Base-by-base conservation (phyloP, 1,140 invertebrate genomes). In the Calephelis nemesis region DNA sequence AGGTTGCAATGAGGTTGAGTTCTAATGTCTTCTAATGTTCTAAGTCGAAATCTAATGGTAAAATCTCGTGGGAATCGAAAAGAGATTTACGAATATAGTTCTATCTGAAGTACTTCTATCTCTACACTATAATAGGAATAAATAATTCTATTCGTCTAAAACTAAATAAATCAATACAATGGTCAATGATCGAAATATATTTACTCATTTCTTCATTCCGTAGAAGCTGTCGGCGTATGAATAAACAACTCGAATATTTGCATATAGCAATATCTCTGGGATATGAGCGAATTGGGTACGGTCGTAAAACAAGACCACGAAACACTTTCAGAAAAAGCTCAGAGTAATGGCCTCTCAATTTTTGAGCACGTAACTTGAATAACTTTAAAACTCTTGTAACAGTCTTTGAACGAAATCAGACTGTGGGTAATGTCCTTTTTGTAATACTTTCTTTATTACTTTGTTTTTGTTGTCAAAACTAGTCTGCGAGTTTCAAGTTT, bases 221-320 rank as follows among this genome's bases (percentile, higher is more conserved):
- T 65, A 73, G 69, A 71, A 54, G 68, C 72, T 68, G 74, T 76
- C 72, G 76, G 74, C 68, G 69, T 65, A 77, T 78, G 77, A 82
- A 85, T 82, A 87, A 84, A 85, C 79, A 83, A 76, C 77, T 68
- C 77, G 77, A 81, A 84, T 81, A 87, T 89, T 89, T 82, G 78
- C 85, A 87, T 88, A 82, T 67, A 58, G 78, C 77, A 77, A 82
- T 88, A 79, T 77, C 79, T 84, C 85, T 81, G 77, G 69, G 73
- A 77, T 87, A 77, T 79, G 73, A 77, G 70, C 67, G 76, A 83
- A 83, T 80, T 78, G 77, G 76, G 74, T 66, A 74, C 71, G 74
- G 73, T 81, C 77, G 77, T 79, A 78, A 81, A 85, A 81, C 75
- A 69, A 76, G 75, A 81, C 71, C 76, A 73, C 65, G 15, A 19